Percentiles rank a stretch among this genome's conserved stretches.
Conservation (phyloP, 2,888 invertebrate species). For the Caenorhabditis sp. region DNA sequence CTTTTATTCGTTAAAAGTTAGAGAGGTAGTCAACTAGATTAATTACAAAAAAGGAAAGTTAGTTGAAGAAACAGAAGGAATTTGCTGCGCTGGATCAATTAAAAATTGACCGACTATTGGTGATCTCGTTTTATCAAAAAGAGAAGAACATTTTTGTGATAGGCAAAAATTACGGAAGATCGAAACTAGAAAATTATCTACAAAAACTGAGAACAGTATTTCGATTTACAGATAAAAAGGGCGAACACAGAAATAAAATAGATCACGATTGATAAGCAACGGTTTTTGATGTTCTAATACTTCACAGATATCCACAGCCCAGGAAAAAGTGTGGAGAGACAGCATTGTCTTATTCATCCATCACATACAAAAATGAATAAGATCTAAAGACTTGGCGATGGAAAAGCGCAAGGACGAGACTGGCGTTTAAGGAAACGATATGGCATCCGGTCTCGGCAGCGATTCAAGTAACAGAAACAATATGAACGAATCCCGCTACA, state of each 20-base stretch:
- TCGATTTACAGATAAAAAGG: conserved; percentile 28
- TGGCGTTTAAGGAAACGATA: conserved; percentile 7
- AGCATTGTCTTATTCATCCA: neutral
- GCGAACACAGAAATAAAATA: conserved; percentile 27
- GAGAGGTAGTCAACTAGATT: no score
- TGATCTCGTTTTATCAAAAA: neutral
- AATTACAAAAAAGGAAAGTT: no score
- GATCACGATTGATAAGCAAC: conserved; percentile 37
- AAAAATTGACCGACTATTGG: no score
- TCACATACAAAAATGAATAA: neutral
- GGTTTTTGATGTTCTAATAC: conserved; percentile 58
- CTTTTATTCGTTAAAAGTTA: conserved; percentile 33
- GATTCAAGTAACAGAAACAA: conserved; percentile 3
- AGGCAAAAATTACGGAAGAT: neutral
- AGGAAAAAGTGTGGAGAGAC: conserved; percentile 14
- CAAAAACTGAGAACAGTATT: conserved; percentile 27
- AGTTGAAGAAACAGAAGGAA: no score
- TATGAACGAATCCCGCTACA: neutral
- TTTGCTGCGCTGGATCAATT: no score
- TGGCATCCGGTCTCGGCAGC: conserved; percentile 6
- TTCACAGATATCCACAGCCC: conserved; percentile 20
- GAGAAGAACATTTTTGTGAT: neutral
- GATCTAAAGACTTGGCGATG: neutral
- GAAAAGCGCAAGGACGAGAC: conserved; percentile 7
- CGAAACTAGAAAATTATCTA: neutral